Base-by-base conservation (phyloP, 1,140 invertebrate species). In the Achroia grisella region DNA sequence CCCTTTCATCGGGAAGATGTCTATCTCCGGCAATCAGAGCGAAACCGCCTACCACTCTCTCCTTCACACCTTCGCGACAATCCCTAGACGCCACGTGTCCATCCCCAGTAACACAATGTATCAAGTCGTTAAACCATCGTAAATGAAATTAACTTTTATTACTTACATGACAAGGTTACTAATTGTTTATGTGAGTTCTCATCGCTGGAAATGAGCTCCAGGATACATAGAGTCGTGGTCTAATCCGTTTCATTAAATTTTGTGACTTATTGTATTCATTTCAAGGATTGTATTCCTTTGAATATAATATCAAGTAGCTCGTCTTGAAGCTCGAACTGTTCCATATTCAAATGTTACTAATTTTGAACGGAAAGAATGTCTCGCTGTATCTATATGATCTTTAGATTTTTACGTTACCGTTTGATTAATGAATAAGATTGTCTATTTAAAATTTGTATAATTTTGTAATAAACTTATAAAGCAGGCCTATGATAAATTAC, bases 1-100 rank as follows among this genome's bases (percentile, higher is more conserved):
- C 67, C 67, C 64, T 71, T 77, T 74, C 68, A 57, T 62, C 50
- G 52, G 56, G 67, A 66, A 71, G 49, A 68, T 62, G 49, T 66
- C 54, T 72, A 75, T 71, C 69, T 73, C 56, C 53, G 52, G 47
- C 56, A 54, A 57, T 62, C 48, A 48, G 55, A 68, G 52, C 29
- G 56, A 52, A 48, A 66, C 11, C 34, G 29, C 37, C 34, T 52
- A 29, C 49, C 34, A 23, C 37, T 39, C 15, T 66, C 71, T 67
- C 70, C 33, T 31, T 73, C 56, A 27, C 52, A 32, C 72, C 43
- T 46, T 53, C 56, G 49, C 50, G 56, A 58, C 59, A 55, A 52
- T 62, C 58, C 62, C 69, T 59, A 61, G 53, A 62, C 56, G 56
- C 62, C 71, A 71, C 70, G 70, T 73, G 69, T 65, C 63, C 57